Evolutionary conservation across 1,140 invertebrate species (phyloP).

Genomic region (Lycorma delicatula): DNA sequence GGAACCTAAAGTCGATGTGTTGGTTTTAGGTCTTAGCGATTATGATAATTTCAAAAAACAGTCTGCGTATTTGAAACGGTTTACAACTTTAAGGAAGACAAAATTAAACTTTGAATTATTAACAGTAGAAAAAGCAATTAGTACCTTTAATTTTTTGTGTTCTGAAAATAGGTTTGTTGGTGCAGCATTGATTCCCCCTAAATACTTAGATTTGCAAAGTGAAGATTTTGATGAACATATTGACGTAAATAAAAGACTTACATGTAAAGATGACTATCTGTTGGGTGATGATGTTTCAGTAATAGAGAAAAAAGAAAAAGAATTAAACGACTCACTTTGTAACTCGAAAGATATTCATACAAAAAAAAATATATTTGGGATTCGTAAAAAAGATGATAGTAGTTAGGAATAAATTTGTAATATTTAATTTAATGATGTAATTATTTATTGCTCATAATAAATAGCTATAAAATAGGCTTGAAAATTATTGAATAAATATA

Average conservation of each 20-base stretch:
- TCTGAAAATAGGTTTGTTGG: slow-evolving; percentile 62
- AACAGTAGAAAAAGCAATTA: slow-evolving; percentile 60
- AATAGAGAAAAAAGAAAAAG: background rate
- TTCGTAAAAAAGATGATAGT: no score
- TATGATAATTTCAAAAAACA: slow-evolving; percentile 19
- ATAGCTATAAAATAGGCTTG: no score
- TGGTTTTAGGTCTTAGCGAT: background rate
- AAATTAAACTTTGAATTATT: slow-evolving; percentile 59
- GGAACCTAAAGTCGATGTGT: slow-evolving; percentile 61
- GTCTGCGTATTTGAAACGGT: background rate
- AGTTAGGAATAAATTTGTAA: no score
- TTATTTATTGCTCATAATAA: no score
- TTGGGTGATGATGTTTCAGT: background rate
- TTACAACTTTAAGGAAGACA: background rate
- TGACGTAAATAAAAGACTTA: background rate
- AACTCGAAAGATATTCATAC: no score
- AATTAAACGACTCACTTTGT: no score
- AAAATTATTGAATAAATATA: no score
- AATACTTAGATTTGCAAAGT: slow-evolving; percentile 11
- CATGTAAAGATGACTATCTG: background rate
- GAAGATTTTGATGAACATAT: background rate
- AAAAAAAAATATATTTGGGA: no score
- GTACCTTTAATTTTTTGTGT: slow-evolving; percentile 76
- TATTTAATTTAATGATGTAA: no score
- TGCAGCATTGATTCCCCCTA: slow-evolving; percentile 65